Base-by-base conservation (phyloP, 2,797 vertebrate species). In the Ptychobarbus kaznakovi region DNA sequence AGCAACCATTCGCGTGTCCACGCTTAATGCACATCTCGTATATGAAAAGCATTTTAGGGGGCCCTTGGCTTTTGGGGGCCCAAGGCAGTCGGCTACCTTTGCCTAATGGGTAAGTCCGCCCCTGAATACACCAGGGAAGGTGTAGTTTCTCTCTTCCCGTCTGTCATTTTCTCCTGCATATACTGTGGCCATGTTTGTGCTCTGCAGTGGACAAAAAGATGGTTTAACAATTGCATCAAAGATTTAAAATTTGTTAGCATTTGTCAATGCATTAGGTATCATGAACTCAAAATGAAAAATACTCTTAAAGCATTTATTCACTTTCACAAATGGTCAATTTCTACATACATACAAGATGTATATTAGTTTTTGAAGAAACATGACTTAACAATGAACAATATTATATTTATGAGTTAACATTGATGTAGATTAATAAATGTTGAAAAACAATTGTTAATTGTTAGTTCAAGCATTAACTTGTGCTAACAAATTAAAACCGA, bases 101-200 rank as follows among this genome's bases (percentile, higher is more conserved):
- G 32, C 32, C 32, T 32, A 32, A 32, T 32, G 32, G 32, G 32
- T 32, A 32, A 32, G 32, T 32, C 32, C 2, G 32, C 32, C 32
- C 32, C 32, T 32, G 32, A 32, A 32, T 32, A 32, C 65, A 77
- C 42, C 4, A 53, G 78, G 66, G 79, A 78, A 82, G 66, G 35
- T 63, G 79, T 69, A 78, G 13, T 51, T 70, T 40, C 58, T 85
- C 16, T 70, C 20, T 74, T 85, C 2, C 18, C 4, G 4, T 53
- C 25, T 77, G 20, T 44, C 42, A 86, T 78, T 58, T 11, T 68
- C 16, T 42, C 9, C 72, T 35, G 25, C 42, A 15, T 2, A 1
- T 49, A 38, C 53, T 22, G 44, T 44, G 53, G 73, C 16, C 32
- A 40, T 56, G 32, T 74, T 32, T 74, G 22, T 68, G 32, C 35